Conservation (phyloP, 2,113 vertebrate genomes). For the Halcyon malimbica region DNA sequence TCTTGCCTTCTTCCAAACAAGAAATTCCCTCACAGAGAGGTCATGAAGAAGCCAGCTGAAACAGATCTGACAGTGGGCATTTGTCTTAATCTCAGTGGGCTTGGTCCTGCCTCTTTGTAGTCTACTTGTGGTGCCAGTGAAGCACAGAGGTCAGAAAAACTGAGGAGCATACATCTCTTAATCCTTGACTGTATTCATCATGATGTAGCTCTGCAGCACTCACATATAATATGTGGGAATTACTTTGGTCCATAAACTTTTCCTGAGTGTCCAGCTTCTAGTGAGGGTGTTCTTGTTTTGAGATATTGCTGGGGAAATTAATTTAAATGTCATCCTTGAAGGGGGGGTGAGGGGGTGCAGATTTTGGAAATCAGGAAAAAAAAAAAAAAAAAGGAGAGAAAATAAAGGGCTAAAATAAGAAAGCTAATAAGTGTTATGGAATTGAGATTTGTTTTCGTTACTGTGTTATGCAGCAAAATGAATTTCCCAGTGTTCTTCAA, state of each 20-base stretch:
- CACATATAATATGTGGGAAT: background rate
- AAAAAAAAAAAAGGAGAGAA: background rate
- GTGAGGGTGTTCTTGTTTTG: background rate
- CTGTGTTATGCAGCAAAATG: background rate
- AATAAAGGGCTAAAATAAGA: constrained; percentile 23
- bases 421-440: background rate
- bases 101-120: background rate
- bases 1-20: background rate
- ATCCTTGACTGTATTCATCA: background rate
- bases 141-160: background rate
- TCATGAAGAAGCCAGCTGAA: background rate
- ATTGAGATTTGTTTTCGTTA: constrained; percentile 4
- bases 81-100: background rate
- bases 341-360: background rate
- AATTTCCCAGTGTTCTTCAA: background rate
- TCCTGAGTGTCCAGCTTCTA: background rate
- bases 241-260: background rate
- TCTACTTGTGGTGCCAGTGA: background rate
- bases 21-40: background rate
- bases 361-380: background rate
- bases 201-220: background rate
- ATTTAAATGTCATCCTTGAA: background rate
- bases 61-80: background rate
- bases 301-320: background rate
- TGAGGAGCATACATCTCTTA: background rate